Percentiles rank a stretch among this genome's conserved stretches.
Conservation (phyloP, 2,797 vertebrate species). For the Adrianichthys oophorus region DNA sequence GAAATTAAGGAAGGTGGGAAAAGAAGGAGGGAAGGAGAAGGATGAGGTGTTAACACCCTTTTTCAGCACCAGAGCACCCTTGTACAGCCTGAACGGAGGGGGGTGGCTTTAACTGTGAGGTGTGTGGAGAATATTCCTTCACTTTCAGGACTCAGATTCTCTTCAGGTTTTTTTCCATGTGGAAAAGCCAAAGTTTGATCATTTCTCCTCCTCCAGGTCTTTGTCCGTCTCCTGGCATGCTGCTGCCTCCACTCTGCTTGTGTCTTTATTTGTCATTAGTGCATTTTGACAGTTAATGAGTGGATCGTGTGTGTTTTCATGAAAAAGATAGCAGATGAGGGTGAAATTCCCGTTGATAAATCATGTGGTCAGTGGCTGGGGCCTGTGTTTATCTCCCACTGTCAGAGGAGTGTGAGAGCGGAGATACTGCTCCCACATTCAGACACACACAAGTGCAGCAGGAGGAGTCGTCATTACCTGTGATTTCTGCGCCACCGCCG, state of each 20-base stretch:
- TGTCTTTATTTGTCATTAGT: slow-evolving; percentile 71
- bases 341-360: slow-evolving; percentile 78
- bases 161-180: neutral
- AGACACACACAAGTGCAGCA: slow-evolving; percentile 46
- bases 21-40: slow-evolving; percentile 54
- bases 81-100: slow-evolving; percentile 52
- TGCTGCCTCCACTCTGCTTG: slow-evolving; percentile 36
- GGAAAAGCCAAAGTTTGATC: too few relatives aligned
- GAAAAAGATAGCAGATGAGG: slow-evolving; percentile 43
- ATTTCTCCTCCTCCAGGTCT: slow-evolving; percentile 7
- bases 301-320: slow-evolving; percentile 24
- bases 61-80: slow-evolving; percentile 66
- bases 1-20: slow-evolving; percentile 42
- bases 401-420: slow-evolving; percentile 72
- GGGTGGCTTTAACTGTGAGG: slow-evolving; percentile 72
- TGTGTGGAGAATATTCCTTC: slow-evolving; percentile 34
- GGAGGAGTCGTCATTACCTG: slow-evolving; percentile 56
- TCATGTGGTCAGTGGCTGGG: slow-evolving; percentile 74
- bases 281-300: slow-evolving; percentile 69
- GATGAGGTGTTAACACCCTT: slow-evolving; percentile 76
- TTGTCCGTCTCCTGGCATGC: slow-evolving; percentile 47
- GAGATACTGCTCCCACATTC: slow-evolving; percentile 67
- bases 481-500: slow-evolving; percentile 43
- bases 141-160: slow-evolving; percentile 13
- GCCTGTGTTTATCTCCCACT: slow-evolving; percentile 76